phyloP scores from a whole-genome alignment of 1,140 invertebrate species.

The Drosophila ambigua region DNA sequence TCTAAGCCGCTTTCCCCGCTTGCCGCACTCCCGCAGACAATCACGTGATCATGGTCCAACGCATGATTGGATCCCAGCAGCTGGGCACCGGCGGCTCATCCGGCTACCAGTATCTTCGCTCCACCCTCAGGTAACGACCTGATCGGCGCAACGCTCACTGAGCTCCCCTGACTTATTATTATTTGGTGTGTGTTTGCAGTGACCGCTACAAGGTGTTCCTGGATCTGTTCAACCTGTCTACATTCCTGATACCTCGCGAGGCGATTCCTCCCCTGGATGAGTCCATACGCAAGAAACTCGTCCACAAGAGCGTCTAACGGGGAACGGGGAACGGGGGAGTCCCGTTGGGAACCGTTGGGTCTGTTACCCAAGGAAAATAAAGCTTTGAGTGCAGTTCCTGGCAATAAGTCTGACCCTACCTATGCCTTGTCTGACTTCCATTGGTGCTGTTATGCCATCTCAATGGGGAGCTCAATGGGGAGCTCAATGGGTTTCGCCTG shows the following conservation, averaged over 20 bases:
- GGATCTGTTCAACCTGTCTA: conserved; percentile 98
- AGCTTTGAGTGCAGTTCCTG: too few species aligned
- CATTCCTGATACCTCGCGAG: conserved; percentile 96
- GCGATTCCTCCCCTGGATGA: conserved; percentile 94
- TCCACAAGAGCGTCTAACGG: conserved; percentile 58
- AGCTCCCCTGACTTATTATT: conserved; percentile 4
- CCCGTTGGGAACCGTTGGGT: too few species aligned
- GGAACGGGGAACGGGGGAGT: too few species aligned
- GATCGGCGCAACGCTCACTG: not conserved
- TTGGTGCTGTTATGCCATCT: not conserved
- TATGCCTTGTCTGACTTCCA: not conserved
- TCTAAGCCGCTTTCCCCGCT: conserved; percentile 17
- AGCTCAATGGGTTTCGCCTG: not conserved
- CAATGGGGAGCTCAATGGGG: too few species aligned
- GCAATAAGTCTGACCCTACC: not conserved
- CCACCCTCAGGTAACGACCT: conserved; percentile 94
- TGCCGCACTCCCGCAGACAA: conserved; percentile 91
- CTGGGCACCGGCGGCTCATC: conserved; percentile 98
- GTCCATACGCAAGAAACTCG: conserved; percentile 85
- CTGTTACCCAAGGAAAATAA: not conserved
- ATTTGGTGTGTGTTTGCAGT: conserved; percentile 85
- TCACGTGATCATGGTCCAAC: conserved; percentile 99
- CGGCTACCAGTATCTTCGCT: conserved; percentile 98
- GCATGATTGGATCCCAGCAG: conserved; percentile 99
- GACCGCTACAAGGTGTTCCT: conserved; percentile 99